phyloP scores from a whole-genome alignment of 2,797 vertebrate species.

The Acipenser transmontanus region DNA sequence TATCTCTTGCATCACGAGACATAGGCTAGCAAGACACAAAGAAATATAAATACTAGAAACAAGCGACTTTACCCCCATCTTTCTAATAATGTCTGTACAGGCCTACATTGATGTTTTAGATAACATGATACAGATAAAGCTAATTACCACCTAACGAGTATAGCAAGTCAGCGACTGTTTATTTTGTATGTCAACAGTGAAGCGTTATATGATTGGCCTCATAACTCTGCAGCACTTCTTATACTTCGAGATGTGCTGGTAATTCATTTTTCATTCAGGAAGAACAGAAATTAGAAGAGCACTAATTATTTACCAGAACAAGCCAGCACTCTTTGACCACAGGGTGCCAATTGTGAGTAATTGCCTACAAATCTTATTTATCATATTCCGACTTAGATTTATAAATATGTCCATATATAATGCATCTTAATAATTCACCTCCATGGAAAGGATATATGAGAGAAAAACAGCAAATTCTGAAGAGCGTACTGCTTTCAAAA shows the following conservation, averaged over 20 bases:
- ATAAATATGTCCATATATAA: slow-evolving; percentile 45
- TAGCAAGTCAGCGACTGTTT: slow-evolving; percentile 9
- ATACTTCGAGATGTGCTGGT: slow-evolving; percentile 11
- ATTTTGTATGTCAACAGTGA: slow-evolving; percentile 18
- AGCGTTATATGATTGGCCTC: slow-evolving; percentile 13
- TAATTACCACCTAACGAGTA: slow-evolving; percentile 18
- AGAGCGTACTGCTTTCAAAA: slow-evolving; percentile 19
- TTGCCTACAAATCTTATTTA: slow-evolving; percentile 34
- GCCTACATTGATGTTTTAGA: slow-evolving; percentile 15
- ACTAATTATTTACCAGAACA: slow-evolving; percentile 38
- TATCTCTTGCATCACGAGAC: too few species aligned
- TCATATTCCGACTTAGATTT: slow-evolving; percentile 34
- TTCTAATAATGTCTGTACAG: too few species aligned
- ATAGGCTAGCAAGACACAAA: too few species aligned
- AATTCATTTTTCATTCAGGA: slow-evolving; percentile 19
- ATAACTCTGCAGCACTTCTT: slow-evolving; percentile 9
- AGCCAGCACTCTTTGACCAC: slow-evolving; percentile 28
- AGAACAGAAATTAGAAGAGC: slow-evolving; percentile 16
- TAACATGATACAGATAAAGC: slow-evolving; percentile 19
- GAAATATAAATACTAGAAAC: too few species aligned
- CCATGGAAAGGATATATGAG: slow-evolving; percentile 15
- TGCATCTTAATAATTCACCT: slow-evolving; percentile 39
- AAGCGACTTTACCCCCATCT: too few species aligned
- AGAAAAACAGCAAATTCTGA: background rate
- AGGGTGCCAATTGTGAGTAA: slow-evolving; percentile 33